A percentile compares a stretch with the other conserved stretches of the same genome.
Conservation (phyloP, 2,888 invertebrate species). For the Lasius fuliginosus region DNA sequence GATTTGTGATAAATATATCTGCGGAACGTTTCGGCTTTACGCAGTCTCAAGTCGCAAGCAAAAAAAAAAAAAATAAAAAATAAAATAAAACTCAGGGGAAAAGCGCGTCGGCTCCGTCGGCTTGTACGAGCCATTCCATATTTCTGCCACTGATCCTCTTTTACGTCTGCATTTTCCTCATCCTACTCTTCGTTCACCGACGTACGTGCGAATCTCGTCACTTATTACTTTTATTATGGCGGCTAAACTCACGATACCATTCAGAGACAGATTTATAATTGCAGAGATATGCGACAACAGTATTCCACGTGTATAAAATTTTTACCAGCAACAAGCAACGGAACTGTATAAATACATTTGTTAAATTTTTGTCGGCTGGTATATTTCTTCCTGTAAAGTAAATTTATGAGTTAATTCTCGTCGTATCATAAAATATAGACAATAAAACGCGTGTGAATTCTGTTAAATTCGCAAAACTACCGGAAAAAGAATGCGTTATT, state of each 20-base stretch:
- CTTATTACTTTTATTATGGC: constrained; percentile 16
- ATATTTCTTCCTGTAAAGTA: neutral
- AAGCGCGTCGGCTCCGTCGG: constrained; percentile 5
- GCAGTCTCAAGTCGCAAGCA: neutral
- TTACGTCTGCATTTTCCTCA: constrained; percentile 19
- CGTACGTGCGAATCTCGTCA: neutral
- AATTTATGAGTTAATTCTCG: neutral
- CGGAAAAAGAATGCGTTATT: neutral
- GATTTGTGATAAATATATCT: constrained; percentile 30
- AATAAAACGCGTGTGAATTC: neutral
- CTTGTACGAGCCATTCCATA: constrained; percentile 24
- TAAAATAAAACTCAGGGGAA: constrained; percentile 16
- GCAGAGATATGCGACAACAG: neutral
- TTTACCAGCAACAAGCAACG: neutral
- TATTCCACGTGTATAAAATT: neutral
- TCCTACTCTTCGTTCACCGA: constrained; percentile 6
- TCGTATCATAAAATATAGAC: neutral
- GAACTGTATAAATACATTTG: neutral
- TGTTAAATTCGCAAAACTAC: neutral
- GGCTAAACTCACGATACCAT: constrained; percentile 13
- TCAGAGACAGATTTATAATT: constrained; percentile 11
- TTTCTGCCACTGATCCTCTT: constrained; percentile 43
- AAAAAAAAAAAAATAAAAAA: neutral
- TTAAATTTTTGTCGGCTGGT: neutral
- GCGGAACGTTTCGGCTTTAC: constrained; percentile 6